A percentile compares a stretch with the other conserved stretches of the same genome.
These are phyloP conservation scores for Drosophila anomalata DNA, from an alignment of 2,888 invertebrate genomes.

Conservation along the genomic window DNA sequence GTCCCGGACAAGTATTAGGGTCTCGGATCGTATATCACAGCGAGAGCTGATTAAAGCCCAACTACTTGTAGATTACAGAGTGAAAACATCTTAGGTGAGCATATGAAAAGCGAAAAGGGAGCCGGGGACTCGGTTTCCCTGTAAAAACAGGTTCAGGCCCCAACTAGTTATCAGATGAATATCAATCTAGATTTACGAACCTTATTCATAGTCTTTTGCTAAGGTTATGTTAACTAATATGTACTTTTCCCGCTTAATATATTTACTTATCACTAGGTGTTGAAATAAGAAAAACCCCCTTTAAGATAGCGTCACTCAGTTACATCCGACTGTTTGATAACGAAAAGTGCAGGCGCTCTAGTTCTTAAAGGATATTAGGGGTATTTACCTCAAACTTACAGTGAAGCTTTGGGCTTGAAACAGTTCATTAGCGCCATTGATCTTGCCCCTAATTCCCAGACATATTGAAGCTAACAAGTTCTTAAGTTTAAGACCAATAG, in stretches of 20 bases:
- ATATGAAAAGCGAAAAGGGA: neutral
- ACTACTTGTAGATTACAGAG: neutral
- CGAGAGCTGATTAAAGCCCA: neutral
- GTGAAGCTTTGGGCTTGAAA: constrained; percentile 6
- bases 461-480: constrained; percentile 27
- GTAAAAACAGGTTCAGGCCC: neutral
- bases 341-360: constrained; percentile 24
- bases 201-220: neutral
- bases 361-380: constrained; percentile 27
- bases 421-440: constrained; percentile 36
- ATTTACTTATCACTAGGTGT: neutral
- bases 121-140: neutral
- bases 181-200: constrained; percentile 5
- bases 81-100: neutral
- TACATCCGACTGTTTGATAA: constrained; percentile 21
- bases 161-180: constrained; percentile 2
- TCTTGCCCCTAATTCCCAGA: constrained; percentile 22
- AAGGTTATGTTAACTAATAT: constrained; percentile 10
- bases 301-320: constrained; percentile 28
- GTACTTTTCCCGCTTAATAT: constrained; percentile 1
- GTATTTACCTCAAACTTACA: constrained; percentile 29
- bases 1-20: constrained; percentile 9
- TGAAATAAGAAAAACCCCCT: constrained; percentile 7
- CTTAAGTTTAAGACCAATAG: constrained; percentile 20
- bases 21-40: constrained; percentile 1